Evolutionary conservation across 1,140 invertebrate species (phyloP).

Genomic region (Drosophila novamexicana): DNA sequence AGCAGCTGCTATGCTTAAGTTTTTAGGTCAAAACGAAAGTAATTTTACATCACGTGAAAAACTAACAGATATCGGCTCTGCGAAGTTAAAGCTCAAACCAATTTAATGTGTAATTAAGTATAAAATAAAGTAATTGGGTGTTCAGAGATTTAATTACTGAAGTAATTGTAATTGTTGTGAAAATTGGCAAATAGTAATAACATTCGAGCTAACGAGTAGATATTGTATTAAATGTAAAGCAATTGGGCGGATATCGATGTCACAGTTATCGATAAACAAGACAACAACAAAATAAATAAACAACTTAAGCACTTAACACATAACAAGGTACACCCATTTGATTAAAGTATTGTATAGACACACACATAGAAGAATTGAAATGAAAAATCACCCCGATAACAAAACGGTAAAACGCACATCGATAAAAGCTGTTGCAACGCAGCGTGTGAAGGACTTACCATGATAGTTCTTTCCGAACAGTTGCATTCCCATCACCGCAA

Average conservation of each 20-base stretch:
- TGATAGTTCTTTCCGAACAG: constrained; percentile 96
- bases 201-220: background rate
- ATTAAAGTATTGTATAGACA: background rate
- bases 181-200: background rate
- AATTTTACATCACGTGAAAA: no score
- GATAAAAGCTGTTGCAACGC: constrained; percentile 16
- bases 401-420: constrained; percentile 44
- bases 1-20: no score
- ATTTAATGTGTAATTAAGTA: no score
- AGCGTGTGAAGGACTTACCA: constrained; percentile 86
- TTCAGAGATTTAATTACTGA: background rate
- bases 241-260: background rate
- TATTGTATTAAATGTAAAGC: background rate
- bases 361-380: constrained; percentile 1
- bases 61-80: no score
- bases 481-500: constrained; percentile 99
- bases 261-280: background rate
- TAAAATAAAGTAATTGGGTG: no score
- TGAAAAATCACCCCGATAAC: constrained; percentile 16
- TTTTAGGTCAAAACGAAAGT: no score
- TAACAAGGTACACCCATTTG: no score
- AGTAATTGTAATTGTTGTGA: background rate
- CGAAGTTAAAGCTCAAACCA: no score
- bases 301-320: no score
- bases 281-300: background rate